A percentile compares a stretch with the other conserved stretches of the same genome.
Conservation (phyloP, 2,888 invertebrate species). For the Kuschelorhynchus macadamiae region DNA sequence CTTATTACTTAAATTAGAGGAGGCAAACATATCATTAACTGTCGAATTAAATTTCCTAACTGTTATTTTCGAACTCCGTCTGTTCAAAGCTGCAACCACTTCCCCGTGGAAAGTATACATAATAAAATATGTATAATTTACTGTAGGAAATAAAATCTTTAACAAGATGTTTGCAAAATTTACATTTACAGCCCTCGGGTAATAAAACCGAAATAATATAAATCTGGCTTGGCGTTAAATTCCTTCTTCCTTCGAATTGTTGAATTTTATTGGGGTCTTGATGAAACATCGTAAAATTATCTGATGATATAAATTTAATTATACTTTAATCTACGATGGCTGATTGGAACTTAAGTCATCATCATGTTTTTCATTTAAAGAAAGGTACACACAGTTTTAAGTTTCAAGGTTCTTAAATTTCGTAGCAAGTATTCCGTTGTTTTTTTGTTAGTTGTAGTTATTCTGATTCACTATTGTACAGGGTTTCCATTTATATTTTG, state of each 20-base stretch:
- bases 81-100: no score
- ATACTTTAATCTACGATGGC: slow-evolving; percentile 23
- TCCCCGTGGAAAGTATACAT: no score
- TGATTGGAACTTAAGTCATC: slow-evolving; percentile 18
- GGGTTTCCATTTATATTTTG: no score
- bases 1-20: no score
- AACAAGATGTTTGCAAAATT: slow-evolving; percentile 46
- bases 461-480: no score
- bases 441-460: no score
- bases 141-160: slow-evolving; percentile 44
- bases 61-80: no score
- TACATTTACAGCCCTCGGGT: slow-evolving; percentile 42
- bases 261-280: slow-evolving; percentile 34
- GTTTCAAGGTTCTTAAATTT: background rate
- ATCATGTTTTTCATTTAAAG: slow-evolving; percentile 3
- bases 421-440: no score
- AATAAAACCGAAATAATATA: slow-evolving; percentile 34
- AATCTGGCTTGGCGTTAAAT: slow-evolving; percentile 18
- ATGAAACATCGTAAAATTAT: slow-evolving; percentile 42
- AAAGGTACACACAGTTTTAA: no score
- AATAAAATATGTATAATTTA: slow-evolving; percentile 37
- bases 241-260: slow-evolving; percentile 28
- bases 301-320: slow-evolving; percentile 43
- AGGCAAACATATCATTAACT: no score
- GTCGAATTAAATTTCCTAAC: no score